Base-by-base conservation (phyloP, 1,140 invertebrate genomes). In the Drosophila subpulchrella region DNA sequence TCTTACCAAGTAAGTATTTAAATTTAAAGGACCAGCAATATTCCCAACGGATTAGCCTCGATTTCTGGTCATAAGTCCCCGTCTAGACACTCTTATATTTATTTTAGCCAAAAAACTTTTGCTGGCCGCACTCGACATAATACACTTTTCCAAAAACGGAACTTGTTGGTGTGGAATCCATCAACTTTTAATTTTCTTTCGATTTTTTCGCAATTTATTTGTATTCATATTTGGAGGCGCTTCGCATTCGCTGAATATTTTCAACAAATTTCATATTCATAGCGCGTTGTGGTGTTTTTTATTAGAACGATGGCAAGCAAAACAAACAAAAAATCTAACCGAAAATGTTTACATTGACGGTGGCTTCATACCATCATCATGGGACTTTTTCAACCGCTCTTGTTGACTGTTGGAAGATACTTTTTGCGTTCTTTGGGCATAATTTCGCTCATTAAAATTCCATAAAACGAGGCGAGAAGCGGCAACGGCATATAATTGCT, bases 401-500 rank as follows among this genome's bases (percentile, higher is more conserved):
- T 60, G 41, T 48, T 62, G 57, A 60, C 47, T 27, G 39, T 57
- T 65, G 61, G 38, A 36, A 34, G 34, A 53, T 48, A 61, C 34
- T 66, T 47, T 60, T 73, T 32, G 39, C 34, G 38, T 32, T 67
- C 36, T 38, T 50, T 27, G 30, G 44, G 68, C 79, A 83, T 83
- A 83, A 82, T 79, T 83, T 82, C 54, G 12, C 70, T 82, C 75
- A 82, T 82, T 82, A 83, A 82, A 82, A 82, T 82, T 82, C 79
- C 79, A 83, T 63, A 74, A 81, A 81, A 50, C 38, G 54, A 50
- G 51, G 20, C 53, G 65, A 70, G 44, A 50, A 42, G 20, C 51
- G 63, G 62, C 62, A 54, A 13, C 50, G 36, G n/a, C 38, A 34
- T 47, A 53, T 55, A 79, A 61, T 56, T 67, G 68, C 66, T 72